Percentiles rank a stretch among this genome's conserved stretches.
Evolutionary conservation across 2,888 invertebrate species (phyloP).

Genomic region (Ornithoptera alexandrae): DNA sequence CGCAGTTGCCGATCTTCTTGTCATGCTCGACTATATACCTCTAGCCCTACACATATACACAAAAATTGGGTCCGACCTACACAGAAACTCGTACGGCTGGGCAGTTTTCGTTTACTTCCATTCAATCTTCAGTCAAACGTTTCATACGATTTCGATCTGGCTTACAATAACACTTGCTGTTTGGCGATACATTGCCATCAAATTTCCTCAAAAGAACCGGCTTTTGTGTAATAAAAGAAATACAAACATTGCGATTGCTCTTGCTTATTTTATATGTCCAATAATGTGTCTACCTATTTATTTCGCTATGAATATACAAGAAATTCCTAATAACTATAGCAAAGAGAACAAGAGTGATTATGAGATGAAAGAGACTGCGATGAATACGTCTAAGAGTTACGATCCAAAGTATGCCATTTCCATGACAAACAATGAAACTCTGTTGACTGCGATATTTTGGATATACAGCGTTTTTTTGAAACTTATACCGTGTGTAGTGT

Average conservation of each 20-base stretch:
- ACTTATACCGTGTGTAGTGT: conserved; percentile 91
- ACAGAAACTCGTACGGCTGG: conserved; percentile 84
- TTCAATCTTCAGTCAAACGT: conserved; percentile 92
- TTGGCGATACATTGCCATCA: conserved; percentile 94
- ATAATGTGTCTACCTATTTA: conserved; percentile 91
- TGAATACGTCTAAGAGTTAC: conserved; percentile 43
- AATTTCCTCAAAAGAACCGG: conserved; percentile 90
- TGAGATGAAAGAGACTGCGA: conserved; percentile 43
- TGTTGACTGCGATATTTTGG: conserved; percentile 89
- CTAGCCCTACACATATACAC: conserved; percentile 90
- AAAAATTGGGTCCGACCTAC: conserved; percentile 71
- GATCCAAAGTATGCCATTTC: conserved; percentile 83
- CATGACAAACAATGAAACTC: conserved; percentile 82
- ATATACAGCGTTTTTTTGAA: conserved; percentile 96
- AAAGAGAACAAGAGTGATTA: conserved; percentile 45
- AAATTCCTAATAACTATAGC: conserved; percentile 46
- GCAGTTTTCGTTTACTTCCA: conserved; percentile 92
- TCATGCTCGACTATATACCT: conserved; percentile 96
- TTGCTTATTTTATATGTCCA: conserved; percentile 90
- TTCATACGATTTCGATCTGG: conserved; percentile 95
- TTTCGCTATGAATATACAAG: conserved; percentile 86
- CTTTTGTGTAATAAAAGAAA: conserved; percentile 90
- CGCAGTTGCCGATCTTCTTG: conserved; percentile 94
- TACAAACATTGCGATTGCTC: conserved; percentile 86
- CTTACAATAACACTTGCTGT: conserved; percentile 94